phyloP scores from a whole-genome alignment of 2,888 invertebrate species.

The Thyatira batis region DNA sequence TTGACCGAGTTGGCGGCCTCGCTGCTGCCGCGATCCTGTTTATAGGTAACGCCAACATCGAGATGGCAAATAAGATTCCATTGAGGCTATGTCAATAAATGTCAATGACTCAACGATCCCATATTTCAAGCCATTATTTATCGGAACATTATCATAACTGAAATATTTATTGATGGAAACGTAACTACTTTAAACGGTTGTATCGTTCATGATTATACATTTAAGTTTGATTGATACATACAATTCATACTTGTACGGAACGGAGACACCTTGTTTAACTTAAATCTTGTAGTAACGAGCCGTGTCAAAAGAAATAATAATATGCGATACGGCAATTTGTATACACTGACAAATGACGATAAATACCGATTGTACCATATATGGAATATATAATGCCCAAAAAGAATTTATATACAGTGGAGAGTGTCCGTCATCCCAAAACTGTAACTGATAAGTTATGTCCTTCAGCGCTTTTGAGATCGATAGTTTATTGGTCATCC shows the following conservation, averaged over 20 bases:
- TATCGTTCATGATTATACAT: constrained; percentile 14
- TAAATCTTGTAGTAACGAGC: constrained; percentile 28
- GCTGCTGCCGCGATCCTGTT: constrained; percentile 50
- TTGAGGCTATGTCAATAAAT: constrained; percentile 35
- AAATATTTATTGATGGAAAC: constrained; percentile 49
- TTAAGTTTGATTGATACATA: constrained; percentile 33
- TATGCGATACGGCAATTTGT: constrained; percentile 43
- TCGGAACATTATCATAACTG: constrained; percentile 44
- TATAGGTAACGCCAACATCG: constrained; percentile 20
- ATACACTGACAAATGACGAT: constrained; percentile 52
- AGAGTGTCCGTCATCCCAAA: constrained; percentile 39
- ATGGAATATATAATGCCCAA: constrained; percentile 42
- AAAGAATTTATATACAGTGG: constrained; percentile 46
- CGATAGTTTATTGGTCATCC: constrained; percentile 41
- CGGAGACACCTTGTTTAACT: constrained; percentile 40
- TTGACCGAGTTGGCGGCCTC: constrained; percentile 68
- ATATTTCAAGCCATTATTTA: constrained; percentile 45
- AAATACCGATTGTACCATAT: constrained; percentile 44
- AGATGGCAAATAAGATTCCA: constrained; percentile 17
- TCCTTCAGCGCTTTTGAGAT: constrained; percentile 25
- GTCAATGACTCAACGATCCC: constrained; percentile 40
- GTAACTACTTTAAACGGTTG: constrained; percentile 25
- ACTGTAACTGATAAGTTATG: constrained; percentile 40
- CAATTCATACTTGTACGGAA: constrained; percentile 41
- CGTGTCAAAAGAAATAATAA: constrained; percentile 37